These are phyloP conservation scores for Aplysia californica DNA, from an alignment of 1,140 invertebrate species.

Conservation along the genomic window DNA sequence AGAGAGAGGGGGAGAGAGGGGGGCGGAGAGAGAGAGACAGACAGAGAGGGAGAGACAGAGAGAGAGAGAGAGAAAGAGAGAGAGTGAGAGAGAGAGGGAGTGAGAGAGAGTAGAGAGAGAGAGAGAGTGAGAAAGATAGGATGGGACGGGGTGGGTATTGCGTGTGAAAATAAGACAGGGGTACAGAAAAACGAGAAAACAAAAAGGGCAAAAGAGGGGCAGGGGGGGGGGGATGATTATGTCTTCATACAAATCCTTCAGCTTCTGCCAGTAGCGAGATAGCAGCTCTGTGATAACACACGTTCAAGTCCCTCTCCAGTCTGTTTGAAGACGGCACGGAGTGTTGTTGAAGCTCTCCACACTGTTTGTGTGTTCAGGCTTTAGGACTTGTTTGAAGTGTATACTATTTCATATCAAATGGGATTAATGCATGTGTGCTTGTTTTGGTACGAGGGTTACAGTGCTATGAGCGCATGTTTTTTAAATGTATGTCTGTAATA, in stretches of 20 bases:
- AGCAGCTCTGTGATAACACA: slow-evolving; percentile 60
- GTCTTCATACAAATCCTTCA: neutral
- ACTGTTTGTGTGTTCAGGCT: no score
- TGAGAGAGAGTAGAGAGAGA: neutral
- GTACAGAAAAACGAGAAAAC: neutral
- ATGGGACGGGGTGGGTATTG: neutral
- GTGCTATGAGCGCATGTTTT: neutral
- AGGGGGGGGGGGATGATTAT: neutral
- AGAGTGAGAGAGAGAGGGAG: no score
- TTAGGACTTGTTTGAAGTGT: no score
- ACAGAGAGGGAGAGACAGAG: neutral
- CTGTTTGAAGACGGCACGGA: no score
- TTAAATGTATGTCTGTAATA: no score
- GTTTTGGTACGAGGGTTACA: neutral
- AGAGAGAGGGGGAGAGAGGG: no score
- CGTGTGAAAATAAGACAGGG: neutral
- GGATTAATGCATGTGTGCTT: no score
- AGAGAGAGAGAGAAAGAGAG: neutral
- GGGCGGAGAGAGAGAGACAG: no score
- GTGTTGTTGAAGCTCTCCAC: no score
- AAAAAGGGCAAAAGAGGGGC: neutral
- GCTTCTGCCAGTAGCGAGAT: neutral
- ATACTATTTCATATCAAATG: no score
- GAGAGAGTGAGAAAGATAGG: neutral
- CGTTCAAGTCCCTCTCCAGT: no score